phyloP scores from a whole-genome alignment of 2,113 vertebrate genomes.

The Caloenas nicobarica region DNA sequence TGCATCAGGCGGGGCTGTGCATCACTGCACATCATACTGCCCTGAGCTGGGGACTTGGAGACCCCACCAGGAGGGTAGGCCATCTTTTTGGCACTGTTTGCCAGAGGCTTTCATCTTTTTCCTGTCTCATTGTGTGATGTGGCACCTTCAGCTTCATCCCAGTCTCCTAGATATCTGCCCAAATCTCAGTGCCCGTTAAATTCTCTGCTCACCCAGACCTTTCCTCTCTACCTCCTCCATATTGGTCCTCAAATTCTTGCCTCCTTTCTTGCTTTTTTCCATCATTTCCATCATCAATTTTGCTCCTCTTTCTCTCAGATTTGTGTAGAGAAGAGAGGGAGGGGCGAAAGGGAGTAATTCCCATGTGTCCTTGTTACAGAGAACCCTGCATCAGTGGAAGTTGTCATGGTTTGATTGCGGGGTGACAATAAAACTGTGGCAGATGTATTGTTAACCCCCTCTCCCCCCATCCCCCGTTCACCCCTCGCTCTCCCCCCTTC shows the following conservation, averaged over 20 bases:
- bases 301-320: background rate
- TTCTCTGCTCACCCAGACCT: background rate
- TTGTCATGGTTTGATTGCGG: too few relatives aligned
- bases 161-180: background rate
- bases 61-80: background rate
- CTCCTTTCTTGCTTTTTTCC: background rate
- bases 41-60: background rate
- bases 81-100: background rate
- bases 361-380: background rate
- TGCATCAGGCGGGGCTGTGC: background rate
- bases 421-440: too few relatives aligned
- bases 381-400: background rate
- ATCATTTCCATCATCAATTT: background rate
- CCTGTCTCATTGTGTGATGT: background rate
- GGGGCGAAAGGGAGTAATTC: background rate
- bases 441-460: too few relatives aligned
- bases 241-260: background rate
- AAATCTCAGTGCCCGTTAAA: background rate
- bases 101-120: background rate
- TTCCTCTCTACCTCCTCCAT: background rate
- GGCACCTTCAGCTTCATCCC: background rate
- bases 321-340: background rate
- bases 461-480: too few relatives aligned
- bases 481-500: too few relatives aligned
- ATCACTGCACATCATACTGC: accelerated